Evolutionary conservation across 2,888 invertebrate species (phyloP).

Genomic region (Perizoma flavofasciatum): DNA sequence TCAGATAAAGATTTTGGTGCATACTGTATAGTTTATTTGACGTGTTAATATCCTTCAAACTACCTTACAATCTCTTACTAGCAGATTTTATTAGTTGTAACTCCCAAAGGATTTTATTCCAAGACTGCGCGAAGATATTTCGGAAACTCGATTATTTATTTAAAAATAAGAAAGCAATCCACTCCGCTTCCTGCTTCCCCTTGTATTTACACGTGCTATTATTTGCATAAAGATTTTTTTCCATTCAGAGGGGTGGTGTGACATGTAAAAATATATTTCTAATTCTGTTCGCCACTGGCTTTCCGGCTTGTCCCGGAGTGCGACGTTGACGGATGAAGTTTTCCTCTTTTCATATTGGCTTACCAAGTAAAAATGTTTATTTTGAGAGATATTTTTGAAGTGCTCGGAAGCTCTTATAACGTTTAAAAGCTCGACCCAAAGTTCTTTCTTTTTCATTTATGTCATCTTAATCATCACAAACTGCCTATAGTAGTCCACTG

Average conservation of each 20-base stretch:
- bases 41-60: no score
- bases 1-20: no score
- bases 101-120: not conserved
- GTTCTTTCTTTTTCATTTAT: no score
- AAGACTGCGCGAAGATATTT: not conserved
- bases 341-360: slow-evolving; percentile 67
- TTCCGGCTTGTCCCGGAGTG: slow-evolving; percentile 65
- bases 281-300: slow-evolving; percentile 73
- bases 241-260: slow-evolving; percentile 61
- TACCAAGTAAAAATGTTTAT: slow-evolving; percentile 42
- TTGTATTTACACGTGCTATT: slow-evolving; percentile 79
- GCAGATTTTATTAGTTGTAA: no score
- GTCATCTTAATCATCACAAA: no score
- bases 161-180: slow-evolving; percentile 33
- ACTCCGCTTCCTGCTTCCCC: slow-evolving; percentile 60
- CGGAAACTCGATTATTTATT: slow-evolving; percentile 23
- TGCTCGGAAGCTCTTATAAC: not conserved
- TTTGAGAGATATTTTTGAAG: slow-evolving; percentile 25
- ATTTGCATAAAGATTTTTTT: slow-evolving; percentile 82
- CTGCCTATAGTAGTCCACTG: no score
- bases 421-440: not conserved
- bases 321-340: slow-evolving; percentile 76
- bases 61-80: no score
- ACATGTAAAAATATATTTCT: slow-evolving; percentile 81
- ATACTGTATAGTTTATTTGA: no score